Evolutionary conservation across 2,797 vertebrate species (phyloP), one percentile per base, ranked within the genome.

Genomic region (Graptemys geographica): DNA sequence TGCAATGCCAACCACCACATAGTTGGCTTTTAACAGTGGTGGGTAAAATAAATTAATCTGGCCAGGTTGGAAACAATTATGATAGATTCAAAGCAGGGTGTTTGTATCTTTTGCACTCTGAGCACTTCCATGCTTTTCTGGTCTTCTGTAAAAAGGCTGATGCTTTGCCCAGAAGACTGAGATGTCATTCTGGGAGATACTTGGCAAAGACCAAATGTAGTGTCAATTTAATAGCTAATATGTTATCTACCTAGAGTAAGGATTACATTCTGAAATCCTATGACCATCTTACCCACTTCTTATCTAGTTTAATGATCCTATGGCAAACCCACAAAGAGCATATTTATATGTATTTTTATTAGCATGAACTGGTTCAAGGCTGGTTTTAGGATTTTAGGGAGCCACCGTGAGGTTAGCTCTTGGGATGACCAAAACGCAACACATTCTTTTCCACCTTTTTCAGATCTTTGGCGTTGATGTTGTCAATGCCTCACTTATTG

Each of bases 21-120:
- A 2, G 10, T 6, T 33, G 41, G 8, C 16, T 18, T 55, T 44
- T 7, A 25, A 52, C 12, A 87, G 13, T 62, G 56, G 13, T 23
- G 55, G 33, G 23, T 62, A 52, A 89, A 81, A 31, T 51, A 9
- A 69, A 11, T 79, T 28, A 57, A 57, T 57, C 56, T 27, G 83
- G 15, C 47, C 88, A 8, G 81, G 65, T 56, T 83, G 19, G 4
- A 55, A 52, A 69, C 11, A 44, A 1, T 33, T 55, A 10, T 47
- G 0, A 0, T 1, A 41, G 5, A 21, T 1, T 4, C 23, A 53
- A 84, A 69, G 44, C 82, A 2, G 27, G 5, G 59, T 0, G 0
- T 69, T 37, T 37, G 33, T 69, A 69, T 69, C 65, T 27, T 37
- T 18, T 37, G n/a, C 19, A 69, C 65, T 10, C 53, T 1, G 21